These are phyloP conservation scores for Cyanoderma ruficeps DNA, from an alignment of 2,113 vertebrate genomes.

Conservation along the genomic window DNA sequence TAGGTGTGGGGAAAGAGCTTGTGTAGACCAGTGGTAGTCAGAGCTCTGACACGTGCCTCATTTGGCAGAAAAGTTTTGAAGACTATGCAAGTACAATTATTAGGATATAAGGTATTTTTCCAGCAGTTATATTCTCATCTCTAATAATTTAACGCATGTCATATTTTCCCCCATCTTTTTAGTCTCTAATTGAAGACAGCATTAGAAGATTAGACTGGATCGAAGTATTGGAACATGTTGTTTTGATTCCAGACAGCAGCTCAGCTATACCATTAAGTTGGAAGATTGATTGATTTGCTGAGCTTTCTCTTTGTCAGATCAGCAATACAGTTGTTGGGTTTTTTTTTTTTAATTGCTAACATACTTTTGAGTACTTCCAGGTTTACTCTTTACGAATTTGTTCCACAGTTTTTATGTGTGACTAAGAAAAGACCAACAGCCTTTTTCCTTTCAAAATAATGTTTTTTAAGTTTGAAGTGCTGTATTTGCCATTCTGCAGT, in stretches of 20 bases:
- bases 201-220: background rate
- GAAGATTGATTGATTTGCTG: background rate
- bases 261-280: background rate
- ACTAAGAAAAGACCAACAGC: background rate
- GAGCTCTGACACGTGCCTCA: background rate
- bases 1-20: fast-evolving
- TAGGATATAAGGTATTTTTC: background rate
- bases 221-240: background rate
- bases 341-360: background rate
- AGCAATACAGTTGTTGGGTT: background rate
- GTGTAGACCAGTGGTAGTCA: background rate
- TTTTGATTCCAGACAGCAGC: background rate
- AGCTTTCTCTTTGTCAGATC: background rate
- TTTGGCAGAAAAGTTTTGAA: background rate
- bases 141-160: background rate
- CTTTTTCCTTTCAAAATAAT: background rate
- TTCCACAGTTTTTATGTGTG: background rate
- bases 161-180: background rate
- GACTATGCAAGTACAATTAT: background rate
- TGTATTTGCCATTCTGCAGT: background rate
- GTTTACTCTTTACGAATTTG: background rate
- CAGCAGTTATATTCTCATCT: background rate
- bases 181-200: background rate
- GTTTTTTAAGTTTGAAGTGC: background rate
- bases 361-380: background rate